Percentiles rank a stretch among this genome's conserved stretches.
Evolutionary conservation across 2,797 vertebrate species (phyloP).

Genomic region (Pipistrellus pipistrellus): DNA sequence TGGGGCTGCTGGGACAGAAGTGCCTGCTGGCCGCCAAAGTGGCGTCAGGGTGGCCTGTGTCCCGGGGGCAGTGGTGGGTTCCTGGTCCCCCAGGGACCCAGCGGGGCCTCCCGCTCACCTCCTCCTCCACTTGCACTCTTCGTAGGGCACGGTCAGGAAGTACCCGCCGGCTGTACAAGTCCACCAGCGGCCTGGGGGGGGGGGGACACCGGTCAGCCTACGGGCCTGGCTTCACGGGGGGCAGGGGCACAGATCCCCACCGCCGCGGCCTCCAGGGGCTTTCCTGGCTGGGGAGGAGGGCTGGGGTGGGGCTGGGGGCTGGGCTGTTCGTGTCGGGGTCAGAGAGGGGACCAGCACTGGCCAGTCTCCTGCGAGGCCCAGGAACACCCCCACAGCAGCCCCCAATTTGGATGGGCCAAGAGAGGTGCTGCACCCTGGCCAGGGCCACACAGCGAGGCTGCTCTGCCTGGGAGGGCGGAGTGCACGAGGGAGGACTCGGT

Average conservation of each 20-base stretch:
- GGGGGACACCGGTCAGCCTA: accelerated
- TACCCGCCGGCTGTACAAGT: conserved; percentile 92
- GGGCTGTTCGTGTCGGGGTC: background rate
- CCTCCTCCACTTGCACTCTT: conserved; percentile 95
- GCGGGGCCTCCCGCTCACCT: conserved; percentile 88
- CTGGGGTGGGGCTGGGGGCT: too few species aligned
- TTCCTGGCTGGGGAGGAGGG: too few species aligned
- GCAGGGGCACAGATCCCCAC: background rate
- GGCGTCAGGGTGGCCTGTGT: background rate
- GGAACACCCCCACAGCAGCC: background rate
- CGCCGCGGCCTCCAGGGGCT: background rate
- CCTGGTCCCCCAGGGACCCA: background rate
- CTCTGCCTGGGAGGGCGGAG: background rate
- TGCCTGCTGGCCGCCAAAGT: too few species aligned
- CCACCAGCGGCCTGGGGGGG: conserved; percentile 91
- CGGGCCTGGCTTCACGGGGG: background rate
- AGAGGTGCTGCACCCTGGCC: background rate
- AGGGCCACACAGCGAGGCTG: background rate
- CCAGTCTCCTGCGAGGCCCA: background rate
- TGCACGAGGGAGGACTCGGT: background rate
- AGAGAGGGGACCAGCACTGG: background rate
- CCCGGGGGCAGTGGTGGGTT: background rate
- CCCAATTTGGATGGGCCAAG: background rate
- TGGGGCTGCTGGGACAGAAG: background rate
- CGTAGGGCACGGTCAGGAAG: conserved; percentile 93